Conservation (phyloP, 2,888 invertebrate genomes). For the Conistra vaccinii region DNA sequence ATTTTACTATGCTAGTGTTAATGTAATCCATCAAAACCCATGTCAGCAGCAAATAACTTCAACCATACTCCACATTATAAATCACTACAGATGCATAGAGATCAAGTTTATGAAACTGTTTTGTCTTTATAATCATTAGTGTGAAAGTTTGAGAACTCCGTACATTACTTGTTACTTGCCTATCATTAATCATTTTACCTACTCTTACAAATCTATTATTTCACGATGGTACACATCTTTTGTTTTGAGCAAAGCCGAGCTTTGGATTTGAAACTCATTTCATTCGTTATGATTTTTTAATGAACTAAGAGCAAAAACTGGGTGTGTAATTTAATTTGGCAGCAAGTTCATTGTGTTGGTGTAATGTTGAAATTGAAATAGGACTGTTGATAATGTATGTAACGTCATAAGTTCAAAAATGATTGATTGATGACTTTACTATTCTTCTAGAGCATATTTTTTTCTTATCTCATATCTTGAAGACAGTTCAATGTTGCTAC, state of each 20-base stretch:
- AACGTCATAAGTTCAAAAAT: background rate
- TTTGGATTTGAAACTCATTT: conserved; percentile 53
- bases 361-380: conserved; percentile 18
- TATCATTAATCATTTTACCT: conserved; percentile 66
- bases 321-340: conserved; percentile 40
- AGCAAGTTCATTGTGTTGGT: conserved; percentile 14
- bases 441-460: background rate
- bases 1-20: conserved; percentile 5
- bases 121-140: conserved; percentile 68
- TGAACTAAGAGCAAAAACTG: conserved; percentile 25
- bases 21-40: conserved; percentile 39
- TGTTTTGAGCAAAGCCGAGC: conserved; percentile 42
- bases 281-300: conserved; percentile 39
- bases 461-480: background rate
- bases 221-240: conserved; percentile 49
- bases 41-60: conserved; percentile 46
- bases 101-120: conserved; percentile 65
- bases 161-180: conserved; percentile 60
- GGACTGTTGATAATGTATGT: conserved; percentile 17
- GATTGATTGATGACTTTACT: conserved; percentile 20
- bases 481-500: background rate
- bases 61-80: conserved; percentile 53
- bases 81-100: conserved; percentile 62
- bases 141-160: conserved; percentile 62
- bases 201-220: conserved; percentile 67